These are phyloP conservation scores for Nemopilema nomurai DNA, from an alignment of 30 jellyfish, hydroid and myxozoan species.

Conservation along the genomic window DNA sequence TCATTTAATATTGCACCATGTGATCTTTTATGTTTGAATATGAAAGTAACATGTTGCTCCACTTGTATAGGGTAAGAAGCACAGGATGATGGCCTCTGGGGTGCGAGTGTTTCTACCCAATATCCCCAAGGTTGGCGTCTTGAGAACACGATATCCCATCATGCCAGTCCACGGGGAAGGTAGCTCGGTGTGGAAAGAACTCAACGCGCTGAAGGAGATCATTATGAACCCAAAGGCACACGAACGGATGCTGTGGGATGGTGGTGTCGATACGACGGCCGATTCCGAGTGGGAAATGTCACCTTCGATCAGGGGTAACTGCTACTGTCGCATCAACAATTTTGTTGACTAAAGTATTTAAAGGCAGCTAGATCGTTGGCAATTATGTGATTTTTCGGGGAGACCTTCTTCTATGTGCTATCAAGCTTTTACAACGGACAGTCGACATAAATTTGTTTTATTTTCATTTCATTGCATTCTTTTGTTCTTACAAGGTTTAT, in stretches of 20 bases:
- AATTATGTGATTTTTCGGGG: too few species aligned
- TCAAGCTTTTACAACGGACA: too few species aligned
- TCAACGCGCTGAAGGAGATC: constrained; percentile 81
- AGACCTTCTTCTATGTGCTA: too few species aligned
- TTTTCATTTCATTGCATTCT: too few species aligned
- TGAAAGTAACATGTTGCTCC: background rate
- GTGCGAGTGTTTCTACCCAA: constrained; percentile 71
- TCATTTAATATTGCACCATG: background rate
- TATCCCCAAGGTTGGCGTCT: constrained; percentile 81
- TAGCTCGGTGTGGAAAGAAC: constrained; percentile 91
- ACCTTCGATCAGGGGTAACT: constrained; percentile 5
- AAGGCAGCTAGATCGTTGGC: too few species aligned
- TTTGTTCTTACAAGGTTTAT: too few species aligned
- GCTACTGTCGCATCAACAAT: too few species aligned
- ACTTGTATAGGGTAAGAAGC: constrained; percentile 5
- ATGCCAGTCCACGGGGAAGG: constrained; percentile 98
- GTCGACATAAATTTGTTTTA: too few species aligned
- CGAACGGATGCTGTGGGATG: constrained; percentile 55
- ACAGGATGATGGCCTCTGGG: constrained; percentile 81
- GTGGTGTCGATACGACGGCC: constrained; percentile 13
- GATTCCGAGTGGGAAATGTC: constrained; percentile 58
- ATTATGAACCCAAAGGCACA: constrained; percentile 72
- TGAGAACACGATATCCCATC: constrained; percentile 87
- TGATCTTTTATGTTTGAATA: too few species aligned
- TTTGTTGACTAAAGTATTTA: too few species aligned